Evolutionary conservation across 2,797 vertebrate species (phyloP), one percentile per base, ranked within the genome.

Genomic region (Acrossocheilus wenchowensis): DNA sequence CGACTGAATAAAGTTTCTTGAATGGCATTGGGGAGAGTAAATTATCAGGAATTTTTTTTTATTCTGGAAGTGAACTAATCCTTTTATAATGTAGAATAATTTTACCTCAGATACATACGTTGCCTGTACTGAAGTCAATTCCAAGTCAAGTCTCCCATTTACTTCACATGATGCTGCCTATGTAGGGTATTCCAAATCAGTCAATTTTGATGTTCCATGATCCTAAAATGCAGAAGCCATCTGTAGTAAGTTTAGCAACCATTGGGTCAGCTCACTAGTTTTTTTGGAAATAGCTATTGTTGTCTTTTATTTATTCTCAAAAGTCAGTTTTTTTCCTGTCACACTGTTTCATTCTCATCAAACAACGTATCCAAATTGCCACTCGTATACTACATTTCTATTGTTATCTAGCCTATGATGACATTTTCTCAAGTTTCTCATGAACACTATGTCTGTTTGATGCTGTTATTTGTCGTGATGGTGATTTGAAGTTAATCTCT

Each of bases 401-500:
- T 43, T 60, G 68, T 82, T 50, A 71, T 69, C 15, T 26, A 71
- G 8, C 15, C 21, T 39, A 8, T 4, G 2, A 57, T 36, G 48
- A n/a, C 23, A 71, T 81, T 66, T 82, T 78, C 48, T 72, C n/a
- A 9, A 11, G 34, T 69, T 34, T 73, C 68, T 39, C 30, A 1
- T 78, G 19, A 57, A 36, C 62, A 36, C 21, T 1, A 15, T 66
- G 64, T 74, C 36, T 26, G 17, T 57, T 14, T 78, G 19, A 19
- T 78, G 64, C 26, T 73, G 36, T 77, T 69, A 50, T 84, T 86
- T 87, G 68, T 73, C 15, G 41, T 80, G 34, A 80, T 84, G 81
- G 66, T 62, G 74, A 86, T 85, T 52, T 73, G 23, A 85, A 50
- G 66, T 66, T 83, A 83, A 85, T 77, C 68, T 66, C 64, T 78